Evolutionary conservation across 2,113 vertebrate species (phyloP).

Genomic region (Tupaia tana): DNA sequence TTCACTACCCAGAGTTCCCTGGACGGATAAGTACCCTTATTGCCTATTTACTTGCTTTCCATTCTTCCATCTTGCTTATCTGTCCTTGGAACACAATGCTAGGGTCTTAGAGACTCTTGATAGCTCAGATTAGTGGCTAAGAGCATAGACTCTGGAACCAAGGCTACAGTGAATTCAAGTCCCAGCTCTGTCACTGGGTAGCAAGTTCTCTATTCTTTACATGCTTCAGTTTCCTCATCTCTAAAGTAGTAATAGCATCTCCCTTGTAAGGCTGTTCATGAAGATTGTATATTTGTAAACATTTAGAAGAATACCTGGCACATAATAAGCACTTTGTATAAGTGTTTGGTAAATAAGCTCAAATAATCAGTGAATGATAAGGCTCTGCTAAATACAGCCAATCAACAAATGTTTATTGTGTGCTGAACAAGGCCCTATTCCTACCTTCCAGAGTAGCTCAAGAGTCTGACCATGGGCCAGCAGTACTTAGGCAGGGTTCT

Average conservation of each 20-base stretch:
- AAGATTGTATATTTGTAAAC: neutral
- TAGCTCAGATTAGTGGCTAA: neutral
- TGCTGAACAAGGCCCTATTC: neutral
- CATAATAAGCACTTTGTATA: slow-evolving; percentile 1
- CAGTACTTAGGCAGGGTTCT: neutral
- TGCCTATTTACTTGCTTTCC: neutral
- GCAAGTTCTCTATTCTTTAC: neutral
- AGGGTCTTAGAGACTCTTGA: neutral
- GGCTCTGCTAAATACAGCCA: neutral
- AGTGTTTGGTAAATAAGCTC: slow-evolving; percentile 41
- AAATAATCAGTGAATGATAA: slow-evolving; percentile 11
- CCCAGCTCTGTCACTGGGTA: neutral
- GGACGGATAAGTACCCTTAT: neutral
- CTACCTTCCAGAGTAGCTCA: neutral
- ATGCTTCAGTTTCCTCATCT: neutral
- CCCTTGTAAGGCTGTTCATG: slow-evolving; percentile 28
- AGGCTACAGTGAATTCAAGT: neutral
- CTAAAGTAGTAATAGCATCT: neutral
- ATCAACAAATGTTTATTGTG: slow-evolving; percentile 11
- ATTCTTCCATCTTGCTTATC: rapidly evolving
- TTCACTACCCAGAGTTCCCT: neutral
- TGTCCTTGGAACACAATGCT: neutral
- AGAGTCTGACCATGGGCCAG: neutral
- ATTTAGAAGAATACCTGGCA: slow-evolving; percentile 29
- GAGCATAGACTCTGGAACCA: neutral